Evolutionary conservation across 2,113 vertebrate genomes (phyloP).

Genomic region (Himantopus leucocephalus): DNA sequence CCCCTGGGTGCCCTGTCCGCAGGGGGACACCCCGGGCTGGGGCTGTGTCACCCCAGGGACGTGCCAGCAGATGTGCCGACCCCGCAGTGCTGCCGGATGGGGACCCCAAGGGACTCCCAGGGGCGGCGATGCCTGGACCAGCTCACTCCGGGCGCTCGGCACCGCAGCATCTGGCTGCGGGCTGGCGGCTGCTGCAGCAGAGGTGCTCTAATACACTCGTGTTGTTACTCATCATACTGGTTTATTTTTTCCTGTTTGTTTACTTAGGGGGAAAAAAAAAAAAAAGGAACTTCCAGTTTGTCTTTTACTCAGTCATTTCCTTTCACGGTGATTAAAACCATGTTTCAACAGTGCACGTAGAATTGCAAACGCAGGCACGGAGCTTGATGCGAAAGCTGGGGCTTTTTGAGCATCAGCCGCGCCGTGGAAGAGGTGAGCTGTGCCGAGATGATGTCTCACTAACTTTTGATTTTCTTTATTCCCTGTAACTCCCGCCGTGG

Average conservation of each 20-base stretch:
- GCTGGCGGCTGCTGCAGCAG: neutral
- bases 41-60: neutral
- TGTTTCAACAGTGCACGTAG: neutral
- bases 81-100: fast-evolving
- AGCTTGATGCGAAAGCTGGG: neutral
- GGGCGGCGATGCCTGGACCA: neutral
- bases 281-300: neutral
- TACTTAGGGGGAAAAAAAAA: neutral
- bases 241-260: neutral
- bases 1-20: neutral
- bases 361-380: neutral
- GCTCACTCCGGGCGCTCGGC: fast-evolving
- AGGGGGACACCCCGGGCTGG: neutral
- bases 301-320: slow-evolving; percentile 20
- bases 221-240: fast-evolving
- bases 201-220: fast-evolving
- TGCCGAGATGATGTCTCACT: neutral
- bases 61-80: neutral
- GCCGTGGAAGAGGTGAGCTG: neutral
- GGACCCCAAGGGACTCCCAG: neutral
- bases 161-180: neutral
- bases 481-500: fast-evolving
- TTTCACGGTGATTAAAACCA: neutral
- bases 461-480: fast-evolving
- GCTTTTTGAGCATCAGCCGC: neutral